Evolutionary conservation across 30 jellyfish, hydroid and myxozoan species (phyloP), one percentile per base, ranked within the genome.

Genomic region (Mastigias papua): DNA sequence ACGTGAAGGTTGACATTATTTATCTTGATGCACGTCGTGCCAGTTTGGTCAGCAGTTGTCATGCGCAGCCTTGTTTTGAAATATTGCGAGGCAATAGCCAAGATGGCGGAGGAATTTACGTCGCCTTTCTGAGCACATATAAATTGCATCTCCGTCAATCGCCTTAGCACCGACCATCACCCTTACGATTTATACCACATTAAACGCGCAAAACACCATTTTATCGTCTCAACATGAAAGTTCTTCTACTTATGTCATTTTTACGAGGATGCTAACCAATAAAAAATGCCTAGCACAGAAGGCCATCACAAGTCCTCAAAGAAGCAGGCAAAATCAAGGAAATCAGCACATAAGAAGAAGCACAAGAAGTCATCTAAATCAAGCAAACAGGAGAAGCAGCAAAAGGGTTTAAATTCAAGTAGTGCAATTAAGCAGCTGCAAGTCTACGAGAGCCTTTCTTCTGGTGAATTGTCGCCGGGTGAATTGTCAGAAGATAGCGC

Each of bases 231-330:
- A 64, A 61, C 35, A 83, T 83, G 92, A 83, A 67, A 83, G 34
- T 83, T 33, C 69, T 27, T 34, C 64, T 21, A 29, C 58, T 33
- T 61, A 75, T 20, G 46, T 34, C 54, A 61, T 83, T 69, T 65
- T 83, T 83, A 42, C 92, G 92, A 87, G 90, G 96, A 87, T 87
- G 96, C 71, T 66, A 87, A 87, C 96, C 96, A 87, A 76, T 32
- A 87, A 75, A 87, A 76, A 72, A 87, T 87, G 96, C 96, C 96
- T 76, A 87, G 96, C 78, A 73, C 96, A 46, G 96, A 87, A 69
- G 88, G 88, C 84, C 96, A 87, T 76, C 89, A 77, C 70, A 76
- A 87, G 58, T 29, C 76, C 21, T 76, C 96, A 63, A 78, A 79
- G 89, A 78, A 78, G 70, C 78, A 63, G 68, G 71, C 72, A 21